Evolutionary conservation across 2,797 vertebrate species (phyloP), one percentile per base, ranked within the genome.

Genomic region (Coendou prehensilis): DNA sequence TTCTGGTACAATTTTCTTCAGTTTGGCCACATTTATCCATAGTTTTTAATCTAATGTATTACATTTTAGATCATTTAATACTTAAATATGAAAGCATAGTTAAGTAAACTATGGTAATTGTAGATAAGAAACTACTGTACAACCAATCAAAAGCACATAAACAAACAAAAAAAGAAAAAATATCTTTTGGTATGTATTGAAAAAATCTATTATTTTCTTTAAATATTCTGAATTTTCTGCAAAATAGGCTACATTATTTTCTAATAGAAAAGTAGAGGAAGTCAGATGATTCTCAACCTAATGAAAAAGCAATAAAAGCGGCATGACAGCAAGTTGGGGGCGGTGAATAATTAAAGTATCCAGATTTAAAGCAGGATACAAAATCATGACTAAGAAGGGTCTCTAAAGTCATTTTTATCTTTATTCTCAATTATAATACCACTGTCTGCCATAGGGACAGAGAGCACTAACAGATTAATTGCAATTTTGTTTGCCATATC

Each of bases 191-290:
- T 52, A 52, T 17, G 7, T 18, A 52, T 52, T 78, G 5, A 84
- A 71, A 87, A 88, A n/a, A 15, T 91, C 33, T 63, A 37, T 89
- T 26, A 52, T 93, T 90, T 75, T 83, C 84, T 57, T 37, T 63
- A 22, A 56, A 50, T 93, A 79, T 64, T 89, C 18, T 13, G 56
- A 94, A 71, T 45, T 78, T 71, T 33, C 45, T 78, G 33, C 13
- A 45, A 78, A 37, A 17, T 41, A 17, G 11, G n/a, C 20, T 67
- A 17, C n/a, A 59, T 69, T 86, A 33, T 4, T 80, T 86, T 76
- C 37, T 82, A 78, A 83, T 22, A 57, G 18, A 84, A 87, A 69
- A 2, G 50, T 85, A 57, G 28, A 28, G 37, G 23, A 56, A 59
- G 13, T 81, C 30, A 79, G 26, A 57, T 52, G 52, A 78, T 87